phyloP scores from a whole-genome alignment of 2,113 vertebrate genomes.

The Dissostichus mawsoni region DNA sequence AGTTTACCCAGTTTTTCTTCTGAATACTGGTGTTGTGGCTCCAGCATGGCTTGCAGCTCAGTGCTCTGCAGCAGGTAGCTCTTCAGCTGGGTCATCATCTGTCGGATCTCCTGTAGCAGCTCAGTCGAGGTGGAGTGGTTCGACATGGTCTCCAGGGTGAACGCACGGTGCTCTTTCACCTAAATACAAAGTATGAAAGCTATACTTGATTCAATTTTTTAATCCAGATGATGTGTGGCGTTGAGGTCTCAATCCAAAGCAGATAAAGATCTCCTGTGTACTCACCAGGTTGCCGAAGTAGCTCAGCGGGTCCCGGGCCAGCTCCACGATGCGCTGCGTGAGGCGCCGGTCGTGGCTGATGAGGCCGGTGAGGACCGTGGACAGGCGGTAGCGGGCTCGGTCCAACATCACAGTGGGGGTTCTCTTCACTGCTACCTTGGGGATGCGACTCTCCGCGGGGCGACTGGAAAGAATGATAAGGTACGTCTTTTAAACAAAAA shows the following conservation, averaged over 20 bases:
- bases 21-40: conserved; percentile 77
- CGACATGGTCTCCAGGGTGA: conserved; percentile 93
- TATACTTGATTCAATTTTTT: neutral
- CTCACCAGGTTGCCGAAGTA: conserved; percentile 95
- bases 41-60: conserved; percentile 89
- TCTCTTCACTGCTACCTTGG: conserved; percentile 81
- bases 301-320: conserved; percentile 90
- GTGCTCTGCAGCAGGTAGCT: conserved; percentile 96
- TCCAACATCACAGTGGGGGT: conserved; percentile 86
- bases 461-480: conserved; percentile 28
- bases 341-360: conserved; percentile 91
- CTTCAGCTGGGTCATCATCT: conserved; percentile 98
- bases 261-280: neutral
- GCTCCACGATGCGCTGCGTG: conserved; percentile 92
- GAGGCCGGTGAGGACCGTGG: conserved; percentile 90
- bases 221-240: neutral
- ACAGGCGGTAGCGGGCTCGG: conserved; percentile 90
- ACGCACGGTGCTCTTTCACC: conserved; percentile 92
- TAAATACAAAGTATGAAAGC: conserved; percentile 8
- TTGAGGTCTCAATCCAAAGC: neutral
- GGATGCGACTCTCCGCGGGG: conserved; percentile 46
- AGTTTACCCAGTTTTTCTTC: conserved; percentile 75
- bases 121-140: conserved; percentile 93
- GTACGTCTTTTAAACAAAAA: neutral
- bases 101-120: conserved; percentile 96